Conservation (phyloP, 1,140 invertebrate genomes). For the Acromyrmex heyeri region DNA sequence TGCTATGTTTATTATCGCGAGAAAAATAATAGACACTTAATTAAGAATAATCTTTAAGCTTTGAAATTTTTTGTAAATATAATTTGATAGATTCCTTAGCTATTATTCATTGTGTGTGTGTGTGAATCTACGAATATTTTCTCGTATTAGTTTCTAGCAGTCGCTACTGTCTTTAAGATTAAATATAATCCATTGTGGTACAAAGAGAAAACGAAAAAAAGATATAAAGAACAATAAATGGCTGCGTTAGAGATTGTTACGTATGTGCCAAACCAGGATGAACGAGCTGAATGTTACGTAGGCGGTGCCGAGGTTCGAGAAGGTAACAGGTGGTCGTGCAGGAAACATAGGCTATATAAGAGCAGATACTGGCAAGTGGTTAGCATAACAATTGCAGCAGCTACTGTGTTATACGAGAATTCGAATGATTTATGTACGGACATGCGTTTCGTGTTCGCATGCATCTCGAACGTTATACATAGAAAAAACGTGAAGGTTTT, state of each 20-base stretch:
- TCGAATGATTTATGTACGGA: constrained; percentile 83
- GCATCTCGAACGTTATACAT: constrained; percentile 75
- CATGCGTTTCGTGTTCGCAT: constrained; percentile 72
- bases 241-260: constrained; percentile 58
- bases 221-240: constrained; percentile 23
- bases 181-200: not conserved
- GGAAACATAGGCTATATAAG: constrained; percentile 85
- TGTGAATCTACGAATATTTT: not conserved
- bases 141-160: not conserved
- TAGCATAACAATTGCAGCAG: constrained; percentile 85
- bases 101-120: not conserved
- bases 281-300: constrained; percentile 69
- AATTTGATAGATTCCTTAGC: not conserved
- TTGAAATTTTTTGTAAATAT: not conserved
- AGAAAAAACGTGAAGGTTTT: constrained; percentile 69
- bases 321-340: constrained; percentile 86
- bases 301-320: constrained; percentile 77
- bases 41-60: not conserved
- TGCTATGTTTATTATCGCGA: not conserved
- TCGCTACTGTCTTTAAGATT: not conserved
- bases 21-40: not conserved
- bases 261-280: constrained; percentile 70
- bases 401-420: constrained; percentile 77
- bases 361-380: constrained; percentile 84
- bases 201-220: constrained; percentile 19